Percentiles rank a stretch among this genome's conserved stretches.
phyloP scores from a whole-genome alignment of 2,888 invertebrate genomes.

The Pollenia amentaria region DNA sequence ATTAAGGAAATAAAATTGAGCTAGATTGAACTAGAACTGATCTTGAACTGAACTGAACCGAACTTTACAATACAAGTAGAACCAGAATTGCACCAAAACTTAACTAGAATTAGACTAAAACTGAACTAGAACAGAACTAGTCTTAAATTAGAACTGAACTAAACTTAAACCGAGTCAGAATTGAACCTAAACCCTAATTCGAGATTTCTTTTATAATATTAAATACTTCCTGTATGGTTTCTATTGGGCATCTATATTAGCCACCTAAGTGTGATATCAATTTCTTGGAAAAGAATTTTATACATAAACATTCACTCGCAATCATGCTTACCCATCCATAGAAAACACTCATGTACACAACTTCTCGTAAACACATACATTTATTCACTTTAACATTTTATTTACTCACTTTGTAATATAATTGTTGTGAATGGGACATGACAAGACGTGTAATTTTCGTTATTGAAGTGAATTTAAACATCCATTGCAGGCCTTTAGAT shows the following conservation, averaged over 20 bases:
- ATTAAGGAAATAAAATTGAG: too few relatives aligned
- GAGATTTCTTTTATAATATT: too few relatives aligned
- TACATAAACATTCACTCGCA: not conserved
- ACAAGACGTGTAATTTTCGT: slow-evolving; percentile 61
- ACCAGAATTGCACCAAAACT: too few relatives aligned
- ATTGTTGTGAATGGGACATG: slow-evolving; percentile 59
- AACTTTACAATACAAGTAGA: too few relatives aligned
- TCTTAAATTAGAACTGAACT: too few relatives aligned
- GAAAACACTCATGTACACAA: not conserved
- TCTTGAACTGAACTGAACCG: too few relatives aligned
- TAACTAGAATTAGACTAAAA: too few relatives aligned
- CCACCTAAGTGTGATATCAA: slow-evolving; percentile 38
- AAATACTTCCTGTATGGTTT: not conserved
- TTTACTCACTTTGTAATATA: slow-evolving; percentile 47
- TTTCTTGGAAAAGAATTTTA: slow-evolving; percentile 35
- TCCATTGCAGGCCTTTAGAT: not conserved
- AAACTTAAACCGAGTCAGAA: too few relatives aligned
- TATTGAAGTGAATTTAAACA: slow-evolving; percentile 58
- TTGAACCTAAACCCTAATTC: too few relatives aligned
- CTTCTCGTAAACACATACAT: not conserved
- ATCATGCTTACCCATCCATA: not conserved
- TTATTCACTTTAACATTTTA: slow-evolving; percentile 30
- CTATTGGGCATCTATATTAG: not conserved
- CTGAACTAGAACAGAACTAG: too few relatives aligned
- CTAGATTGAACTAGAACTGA: too few relatives aligned